Evolutionary conservation across 2,888 invertebrate genomes (phyloP), one percentile per base, ranked within the genome.

Genomic region (Chaitophorus viminalis): DNA sequence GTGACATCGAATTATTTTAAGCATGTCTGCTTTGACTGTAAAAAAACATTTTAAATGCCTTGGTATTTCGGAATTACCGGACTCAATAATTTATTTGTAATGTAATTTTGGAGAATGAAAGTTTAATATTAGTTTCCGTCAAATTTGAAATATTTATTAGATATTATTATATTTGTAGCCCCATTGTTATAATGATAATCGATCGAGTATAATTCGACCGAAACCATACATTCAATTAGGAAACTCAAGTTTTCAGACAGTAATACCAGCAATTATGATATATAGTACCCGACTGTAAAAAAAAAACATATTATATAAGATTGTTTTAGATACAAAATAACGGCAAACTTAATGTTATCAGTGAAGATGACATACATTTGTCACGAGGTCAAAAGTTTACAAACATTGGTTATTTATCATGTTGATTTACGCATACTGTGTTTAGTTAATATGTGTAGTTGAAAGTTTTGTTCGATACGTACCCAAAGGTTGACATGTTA

Each of bases 301-400:
- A 70, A 52, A 70, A 82, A 14, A 36, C n/a, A 29, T 29, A n/a
- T 39, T 46, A 46, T 11, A 70, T 1, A 36, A 36, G 36, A 74
- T 83, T 83, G 60, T 83, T 75, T 83, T 75, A 36, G 46, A n/a
- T 65, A 79, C 83, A 65, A 39, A 60, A 36, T 83, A 83, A 83
- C 29, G 60, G 36, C 60, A 75, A 75, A 65, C 39, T 75, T 75
- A 75, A 39, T 84, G 46, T 84, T 77, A 84, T 84, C 84, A 76
- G 76, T 60, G n/a, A 76, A 68, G 65, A 68, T 84, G 84, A 84
- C 76, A 68, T 65, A 65, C 76, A 76, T 84, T 84, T 76, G 84
- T 84, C 84, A 76, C n/a, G 68, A 84, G 83, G 83, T 75, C 60
- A 75, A 83, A 83, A 83, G 76, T 84, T 84, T 84, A 76, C 65